Evolutionary conservation across 2,888 invertebrate species (phyloP), one percentile per base, ranked within the genome.

Genomic region (Ormyrus pomaceus): DNA sequence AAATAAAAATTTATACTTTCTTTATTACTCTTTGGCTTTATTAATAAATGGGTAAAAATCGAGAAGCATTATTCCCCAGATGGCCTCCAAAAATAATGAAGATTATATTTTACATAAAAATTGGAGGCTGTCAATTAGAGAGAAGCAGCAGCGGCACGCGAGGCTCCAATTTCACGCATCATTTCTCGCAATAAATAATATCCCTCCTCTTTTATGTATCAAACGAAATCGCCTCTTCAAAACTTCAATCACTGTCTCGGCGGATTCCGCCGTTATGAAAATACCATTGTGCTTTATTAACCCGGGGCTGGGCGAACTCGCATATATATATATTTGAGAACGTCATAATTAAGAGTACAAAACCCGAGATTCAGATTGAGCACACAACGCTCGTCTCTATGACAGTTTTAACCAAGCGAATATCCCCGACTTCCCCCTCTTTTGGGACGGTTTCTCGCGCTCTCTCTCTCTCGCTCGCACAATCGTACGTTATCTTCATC

Each of bases 341-440:
- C 79, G 75, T 79, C 79, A 75, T 79, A 75, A 79, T 79, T 65
- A 79, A 79, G 74, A 80, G 76, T 71, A 76, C 68, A 80, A 73
- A 77, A 77, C 51, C 9, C 68, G 58, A 74, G 70, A 81, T 81
- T 81, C 77, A 69, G 77, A 81, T 81, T 73, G 77, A 77, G 65
- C 77, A 73, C 77, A 80, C 80, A 77, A 70, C 58, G 77, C 77
- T 51, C 69, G 19, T 77, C 72, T 77, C 73, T 77, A 77, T 80
- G 73, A 77, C 73, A 79, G 77, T 78, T 83, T 83, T 82, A 80
- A 74, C 79, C 80, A 70, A 72, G 61, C 74, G 65, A 82, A 61
- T 82, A 79, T 83, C 80, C 71, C 34, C 81, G 79, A 77, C 66
- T 61, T 34, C 75, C 68, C 34, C 56, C 65, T 75, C 73, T 72